A percentile compares a stretch with the other conserved stretches of the same genome.
phyloP scores from a whole-genome alignment of 2,797 vertebrate species.

The Tauraco hartlaubi region DNA sequence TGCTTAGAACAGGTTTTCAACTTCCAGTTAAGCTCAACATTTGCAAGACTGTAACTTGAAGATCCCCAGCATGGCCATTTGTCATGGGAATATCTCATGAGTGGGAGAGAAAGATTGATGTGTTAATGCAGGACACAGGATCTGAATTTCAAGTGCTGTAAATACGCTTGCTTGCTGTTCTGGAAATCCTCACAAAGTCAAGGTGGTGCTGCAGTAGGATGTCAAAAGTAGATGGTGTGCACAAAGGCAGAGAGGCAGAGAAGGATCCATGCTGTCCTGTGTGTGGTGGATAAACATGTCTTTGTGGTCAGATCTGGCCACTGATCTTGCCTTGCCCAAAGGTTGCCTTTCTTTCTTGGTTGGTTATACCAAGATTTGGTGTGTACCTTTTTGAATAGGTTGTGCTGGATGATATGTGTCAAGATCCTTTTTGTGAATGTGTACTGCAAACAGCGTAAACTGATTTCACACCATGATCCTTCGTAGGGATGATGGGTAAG shows the following conservation, averaged over 20 bases:
- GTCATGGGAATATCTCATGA: accelerated
- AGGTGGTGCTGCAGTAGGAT: neutral
- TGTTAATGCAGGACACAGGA: neutral
- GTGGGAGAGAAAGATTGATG: neutral
- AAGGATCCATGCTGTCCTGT: neutral
- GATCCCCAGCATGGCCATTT: neutral
- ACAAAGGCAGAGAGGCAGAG: neutral
- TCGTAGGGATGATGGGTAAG: neutral
- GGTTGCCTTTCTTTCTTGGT: neutral
- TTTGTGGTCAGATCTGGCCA: neutral
- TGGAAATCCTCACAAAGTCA: neutral
- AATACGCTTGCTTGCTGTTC: neutral
- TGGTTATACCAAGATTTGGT: neutral
- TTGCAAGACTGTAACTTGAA: neutral
- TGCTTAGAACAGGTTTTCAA: neutral
- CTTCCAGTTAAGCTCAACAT: neutral
- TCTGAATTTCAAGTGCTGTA: neutral
- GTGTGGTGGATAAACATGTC: neutral
- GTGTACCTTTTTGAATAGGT: neutral
- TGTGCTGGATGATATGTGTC: too few relatives aligned
- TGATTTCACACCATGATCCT: accelerated
- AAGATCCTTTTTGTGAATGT: neutral
- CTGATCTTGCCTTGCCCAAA: neutral
- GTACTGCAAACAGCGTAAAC: neutral
- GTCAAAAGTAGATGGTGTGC: neutral